Base-by-base conservation (phyloP, 2,888 invertebrate genomes). In the Epinotia demarniana region DNA sequence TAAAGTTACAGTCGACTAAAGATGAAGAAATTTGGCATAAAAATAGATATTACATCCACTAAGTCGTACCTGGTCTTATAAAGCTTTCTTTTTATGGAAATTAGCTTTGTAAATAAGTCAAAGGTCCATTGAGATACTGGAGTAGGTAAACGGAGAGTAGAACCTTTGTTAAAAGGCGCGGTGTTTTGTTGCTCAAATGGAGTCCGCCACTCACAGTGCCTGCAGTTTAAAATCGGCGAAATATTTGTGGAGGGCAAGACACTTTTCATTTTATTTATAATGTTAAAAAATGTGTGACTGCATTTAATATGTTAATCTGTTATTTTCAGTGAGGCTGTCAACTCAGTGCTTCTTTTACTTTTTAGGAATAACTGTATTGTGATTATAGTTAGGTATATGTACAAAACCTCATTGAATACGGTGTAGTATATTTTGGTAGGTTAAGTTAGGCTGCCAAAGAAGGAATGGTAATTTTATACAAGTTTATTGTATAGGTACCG, bases 101-200 rank as follows among this genome's bases (percentile, higher is more conserved):
- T 81, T 81, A 79, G 73, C 77, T 77, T 77, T 75, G 72, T 72
- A 69, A 80, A 39, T 78, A 78, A 67, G 49, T 69, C 67, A 64
- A 77, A 74, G 61, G 71, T 76, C 79, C 75, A 81, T 81, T 81
- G 67, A 77, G 81, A 79, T 79, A 80, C 79, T 77, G 63, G 76
- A 80, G 82, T 80, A 84, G 2, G 2, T 33, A 39, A 39, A 39
- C 39, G 39, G 39, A 9, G 8, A 9, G n/a, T n/a, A n/a, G 39
- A 84, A 83, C 83, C 77, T 78, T 67, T 68, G 70, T 75, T 82
- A 86, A 84, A 82, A 79, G 63, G 80, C 67, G 67, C 60, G 58
- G 77, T 73, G 71, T 76, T 73, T 49, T 72, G 67, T 61, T 58
- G 68, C 77, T 79, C 80, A 81, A 77, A 79, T 79, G 79, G 12